phyloP scores from a whole-genome alignment of 2,888 invertebrate species.

The Trissoscelio sp. region DNA sequence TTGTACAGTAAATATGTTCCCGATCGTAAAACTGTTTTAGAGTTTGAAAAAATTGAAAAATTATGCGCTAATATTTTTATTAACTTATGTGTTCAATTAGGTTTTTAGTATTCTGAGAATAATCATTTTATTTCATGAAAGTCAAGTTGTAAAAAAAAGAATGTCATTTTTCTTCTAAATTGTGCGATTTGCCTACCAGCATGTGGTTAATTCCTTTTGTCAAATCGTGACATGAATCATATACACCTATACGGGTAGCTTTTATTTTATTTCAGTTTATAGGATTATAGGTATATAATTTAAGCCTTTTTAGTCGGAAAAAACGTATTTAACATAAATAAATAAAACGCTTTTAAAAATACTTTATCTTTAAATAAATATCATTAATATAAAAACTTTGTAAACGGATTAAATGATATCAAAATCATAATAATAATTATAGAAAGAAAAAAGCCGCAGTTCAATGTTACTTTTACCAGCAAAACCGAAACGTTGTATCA shows the following conservation, averaged over 20 bases:
- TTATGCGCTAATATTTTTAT: too few relatives aligned
- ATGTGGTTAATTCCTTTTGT: slow-evolving; percentile 17
- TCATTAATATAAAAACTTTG: too few relatives aligned
- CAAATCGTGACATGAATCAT: slow-evolving; percentile 12
- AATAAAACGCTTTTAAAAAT: too few relatives aligned
- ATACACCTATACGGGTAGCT: slow-evolving; percentile 3
- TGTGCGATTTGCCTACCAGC: slow-evolving; percentile 21
- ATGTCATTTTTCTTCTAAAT: neutral
- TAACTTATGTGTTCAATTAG: too few relatives aligned
- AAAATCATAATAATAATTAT: too few relatives aligned
- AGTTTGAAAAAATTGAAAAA: neutral
- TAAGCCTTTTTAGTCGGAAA: too few relatives aligned
- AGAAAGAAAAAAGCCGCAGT: neutral
- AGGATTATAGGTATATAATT: neutral
- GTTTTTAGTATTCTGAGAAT: too few relatives aligned
- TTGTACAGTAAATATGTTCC: neutral
- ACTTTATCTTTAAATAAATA: too few relatives aligned
- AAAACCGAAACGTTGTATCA: slow-evolving; percentile 4
- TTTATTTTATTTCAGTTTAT: neutral
- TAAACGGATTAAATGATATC: too few relatives aligned
- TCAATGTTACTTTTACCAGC: neutral
- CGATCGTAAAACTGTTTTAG: neutral
- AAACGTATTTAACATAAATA: too few relatives aligned
- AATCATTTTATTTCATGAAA: too few relatives aligned
- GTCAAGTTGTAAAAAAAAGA: too few relatives aligned